phyloP scores from a whole-genome alignment of 2,113 vertebrate genomes.

The Percina caprodes region DNA sequence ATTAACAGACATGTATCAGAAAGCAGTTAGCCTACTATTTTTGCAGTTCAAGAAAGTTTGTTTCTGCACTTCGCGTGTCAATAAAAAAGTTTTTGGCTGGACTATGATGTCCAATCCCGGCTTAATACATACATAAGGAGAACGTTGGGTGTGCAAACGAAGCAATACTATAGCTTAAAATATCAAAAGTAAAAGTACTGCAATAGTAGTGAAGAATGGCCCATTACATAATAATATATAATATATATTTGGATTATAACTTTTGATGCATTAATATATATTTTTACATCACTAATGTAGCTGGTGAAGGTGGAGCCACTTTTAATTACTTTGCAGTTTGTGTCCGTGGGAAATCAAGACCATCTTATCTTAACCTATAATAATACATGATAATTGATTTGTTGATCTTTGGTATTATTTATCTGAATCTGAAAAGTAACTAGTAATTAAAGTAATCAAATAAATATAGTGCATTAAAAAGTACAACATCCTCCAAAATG shows the following conservation, averaged over 20 bases:
- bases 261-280: not conserved
- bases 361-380: not conserved
- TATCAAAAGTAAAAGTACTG: not conserved
- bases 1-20: slow-evolving; percentile 29
- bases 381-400: not conserved
- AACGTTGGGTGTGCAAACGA: not conserved
- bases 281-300: not conserved
- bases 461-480: not conserved
- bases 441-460: not conserved
- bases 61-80: not conserved
- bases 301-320: not conserved
- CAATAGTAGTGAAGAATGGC: not conserved
- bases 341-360: no score
- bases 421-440: not conserved
- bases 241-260: not conserved
- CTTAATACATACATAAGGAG: not conserved
- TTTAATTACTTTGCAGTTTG: not conserved
- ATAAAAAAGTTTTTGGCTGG: not conserved
- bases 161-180: not conserved
- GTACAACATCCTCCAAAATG: not conserved
- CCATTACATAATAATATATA: not conserved
- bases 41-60: not conserved
- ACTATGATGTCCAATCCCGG: not conserved
- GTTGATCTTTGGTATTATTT: not conserved
- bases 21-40: not conserved